Base-by-base conservation (phyloP, 2,113 vertebrate species). In the Pogona vitticeps region DNA sequence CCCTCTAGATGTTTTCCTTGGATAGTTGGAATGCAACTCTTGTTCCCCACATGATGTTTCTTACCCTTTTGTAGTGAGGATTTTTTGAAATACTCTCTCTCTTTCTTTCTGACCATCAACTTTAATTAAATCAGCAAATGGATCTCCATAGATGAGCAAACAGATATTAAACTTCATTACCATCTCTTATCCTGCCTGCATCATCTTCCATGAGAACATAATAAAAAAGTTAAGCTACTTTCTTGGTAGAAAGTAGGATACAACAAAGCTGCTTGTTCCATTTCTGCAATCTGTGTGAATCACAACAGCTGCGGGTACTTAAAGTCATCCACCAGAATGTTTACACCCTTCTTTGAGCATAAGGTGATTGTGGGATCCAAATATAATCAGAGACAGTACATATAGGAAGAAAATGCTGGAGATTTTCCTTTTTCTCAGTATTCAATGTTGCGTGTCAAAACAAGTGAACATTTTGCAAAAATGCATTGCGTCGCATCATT, bases 261-360 rank as follows among this genome's bases (percentile, higher is more conserved):
- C n/a, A 31, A 93, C 33, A 93, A 85, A 80, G 85, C 71, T 89
- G 91, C 92, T 91, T 94, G 86, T 91, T 87, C 89, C 36, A 73
- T 52, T 72, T 8, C 33, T 42, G 78, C 82, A 78, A 36, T 71
- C 75, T 89, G 40, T 83, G 82, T 87, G 88, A 82, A 94, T 93
- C 80, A 88, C 83, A 90, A 89, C 91, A 96, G 89, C 93, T 96
- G 94, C 84, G 90, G 88, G 75, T 88, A 94, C 88, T 96, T 93
- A 46, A 93, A 91, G 82, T 89, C 78, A 91, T 90, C 90, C 91
- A 86, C 86, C 89, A 82, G 28, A 82, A 76, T 13, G 61, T 81
- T 90, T 0, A 0, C 26, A 87, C n/a, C 80, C 76, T 88, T 76
- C 58, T 72, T 92, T 86, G 85, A 68, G 36, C 78, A 88, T 79